Base-by-base conservation (phyloP, 1,140 invertebrate species). In the Tetragonula clypearis region DNA sequence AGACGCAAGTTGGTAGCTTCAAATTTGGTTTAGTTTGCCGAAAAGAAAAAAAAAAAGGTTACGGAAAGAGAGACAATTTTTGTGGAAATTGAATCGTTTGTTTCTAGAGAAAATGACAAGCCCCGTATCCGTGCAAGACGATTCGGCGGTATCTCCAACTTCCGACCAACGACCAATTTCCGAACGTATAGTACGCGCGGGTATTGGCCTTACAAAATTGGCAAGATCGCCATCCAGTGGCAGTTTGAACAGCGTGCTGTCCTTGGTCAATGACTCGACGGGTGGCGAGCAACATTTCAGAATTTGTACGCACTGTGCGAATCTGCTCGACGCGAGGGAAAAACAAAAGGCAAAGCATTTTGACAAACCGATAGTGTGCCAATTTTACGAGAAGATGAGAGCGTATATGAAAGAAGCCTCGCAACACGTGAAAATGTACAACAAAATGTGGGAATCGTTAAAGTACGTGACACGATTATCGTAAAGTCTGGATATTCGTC, bases 331-430 rank as follows among this genome's bases (percentile, higher is more conserved):
- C 87, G 94, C 96, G 26, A 94, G 98, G 73, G 97, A 98, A 92
- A 96, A 97, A 90, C 96, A 98, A 88, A 97, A 98, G 91, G 97
- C 98, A 85, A 97, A 97, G 83, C 96, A 97, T 88, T 97, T 97
- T 86, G 96, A 96, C 49, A 98, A 97, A 91, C 98, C 98, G 8
- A 95, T 96, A 4, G 96, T 99, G 58, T 96, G 97, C 60, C 96
- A 98, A 77, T 96, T 98, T 56, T 99, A 99, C 95, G 97, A 98
- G 73, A 96, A 97, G 90, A 96, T 99, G 93, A 95, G 96, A 84
- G 95, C 96, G 68, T 96, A 97, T 55, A 97, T 98, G 92, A 96
- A 96, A 53, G 97, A 99, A 91, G 97, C 98, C 1, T 96, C 96
- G 74, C 96, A 97, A 26, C 96, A 98, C 77, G 95, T 98, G 81